These are phyloP conservation scores for Setipinna tenuifilis DNA, from an alignment of 2,797 vertebrate species.

Conservation along the genomic window DNA sequence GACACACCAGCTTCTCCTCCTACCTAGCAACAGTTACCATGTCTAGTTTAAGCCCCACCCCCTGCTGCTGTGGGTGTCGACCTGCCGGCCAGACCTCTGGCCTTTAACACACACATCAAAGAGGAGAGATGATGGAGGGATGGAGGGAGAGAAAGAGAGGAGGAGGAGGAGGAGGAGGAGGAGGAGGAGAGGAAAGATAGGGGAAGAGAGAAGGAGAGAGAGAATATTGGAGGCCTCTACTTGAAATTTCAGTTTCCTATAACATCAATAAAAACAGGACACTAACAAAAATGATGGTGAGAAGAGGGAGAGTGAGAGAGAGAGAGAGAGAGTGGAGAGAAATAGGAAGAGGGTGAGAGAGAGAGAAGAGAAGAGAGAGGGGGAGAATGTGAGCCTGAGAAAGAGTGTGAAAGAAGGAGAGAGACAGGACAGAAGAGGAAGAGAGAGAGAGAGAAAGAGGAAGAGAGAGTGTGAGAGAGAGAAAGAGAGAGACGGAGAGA, in stretches of 20 bases:
- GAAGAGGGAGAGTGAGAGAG: constrained; percentile 15
- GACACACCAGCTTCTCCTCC: constrained; percentile 39
- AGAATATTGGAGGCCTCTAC: too few relatives aligned
- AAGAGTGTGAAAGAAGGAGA: constrained; percentile 17
- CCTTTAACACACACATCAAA: constrained; percentile 69
- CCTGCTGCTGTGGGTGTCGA: constrained; percentile 56
- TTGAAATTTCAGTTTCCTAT: too few relatives aligned
- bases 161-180: constrained; percentile 25
- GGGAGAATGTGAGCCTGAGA: background rate
- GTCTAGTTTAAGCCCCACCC: constrained; percentile 27
- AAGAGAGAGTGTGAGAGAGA: background rate
- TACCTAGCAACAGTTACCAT: constrained; percentile 37
- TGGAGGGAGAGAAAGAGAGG: constrained; percentile 26
- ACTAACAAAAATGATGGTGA: background rate
- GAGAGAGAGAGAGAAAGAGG: background rate
- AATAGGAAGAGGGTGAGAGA: background rate
- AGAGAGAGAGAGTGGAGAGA: constrained; percentile 28
- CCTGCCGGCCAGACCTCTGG: constrained; percentile 73
- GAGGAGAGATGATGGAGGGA: constrained; percentile 31
- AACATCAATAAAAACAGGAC: too few relatives aligned
- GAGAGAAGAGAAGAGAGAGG: constrained; percentile 42
- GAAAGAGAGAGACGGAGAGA: background rate
- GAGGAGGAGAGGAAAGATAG: background rate
- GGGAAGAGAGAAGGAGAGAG: too few relatives aligned
- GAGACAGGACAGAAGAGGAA: background rate